phyloP scores from a whole-genome alignment of 2,797 vertebrate genomes.

The Falco columbarius region DNA sequence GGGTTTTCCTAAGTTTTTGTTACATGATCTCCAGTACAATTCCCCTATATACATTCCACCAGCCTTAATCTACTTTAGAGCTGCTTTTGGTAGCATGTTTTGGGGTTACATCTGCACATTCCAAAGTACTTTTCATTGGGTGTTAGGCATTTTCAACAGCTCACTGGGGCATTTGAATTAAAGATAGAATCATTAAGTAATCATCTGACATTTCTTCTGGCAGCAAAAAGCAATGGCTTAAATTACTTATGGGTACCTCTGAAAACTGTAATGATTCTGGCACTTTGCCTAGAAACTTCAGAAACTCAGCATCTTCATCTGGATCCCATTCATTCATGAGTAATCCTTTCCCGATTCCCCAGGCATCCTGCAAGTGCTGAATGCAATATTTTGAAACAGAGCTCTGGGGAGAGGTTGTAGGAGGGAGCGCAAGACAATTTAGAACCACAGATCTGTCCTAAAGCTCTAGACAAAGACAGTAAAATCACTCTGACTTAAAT shows the following conservation, averaged over 20 bases:
- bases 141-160: constrained; percentile 5
- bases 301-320: background rate
- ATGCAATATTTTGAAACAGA: background rate
- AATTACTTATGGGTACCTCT: background rate
- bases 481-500: background rate
- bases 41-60: background rate
- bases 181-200: background rate
- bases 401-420: background rate
- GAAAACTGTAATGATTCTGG: constrained; percentile 6
- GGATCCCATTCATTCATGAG: background rate
- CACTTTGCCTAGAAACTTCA: constrained; percentile 6
- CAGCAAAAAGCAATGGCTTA: background rate
- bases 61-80: background rate
- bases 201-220: constrained; percentile 2
- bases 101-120: background rate
- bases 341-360: background rate
- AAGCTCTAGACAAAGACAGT: background rate
- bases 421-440: background rate
- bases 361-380: background rate
- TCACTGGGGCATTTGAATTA: background rate
- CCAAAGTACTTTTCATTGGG: background rate
- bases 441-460: background rate
- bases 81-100: background rate
- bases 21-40: background rate
- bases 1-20: background rate